These are phyloP conservation scores for Mimumesa dahlbomi DNA, from an alignment of 2,888 invertebrate species.

Conservation along the genomic window DNA sequence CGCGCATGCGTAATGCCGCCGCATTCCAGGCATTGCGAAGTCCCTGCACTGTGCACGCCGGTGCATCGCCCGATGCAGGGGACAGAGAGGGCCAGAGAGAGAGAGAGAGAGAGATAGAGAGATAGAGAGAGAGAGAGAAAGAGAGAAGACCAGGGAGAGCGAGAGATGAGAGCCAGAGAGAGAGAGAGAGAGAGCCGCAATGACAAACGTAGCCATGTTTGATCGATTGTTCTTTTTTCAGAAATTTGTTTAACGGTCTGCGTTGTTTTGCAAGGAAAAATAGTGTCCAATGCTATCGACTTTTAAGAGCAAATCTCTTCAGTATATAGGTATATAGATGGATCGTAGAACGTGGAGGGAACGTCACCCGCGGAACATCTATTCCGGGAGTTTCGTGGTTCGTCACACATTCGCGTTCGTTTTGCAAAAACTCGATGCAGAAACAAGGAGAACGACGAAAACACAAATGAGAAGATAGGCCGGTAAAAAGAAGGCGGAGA, in stretches of 20 bases:
- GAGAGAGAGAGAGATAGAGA: slow-evolving; percentile 45
- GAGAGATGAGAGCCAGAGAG: too few relatives aligned
- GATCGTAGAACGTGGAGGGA: too few relatives aligned
- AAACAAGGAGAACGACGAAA: background rate
- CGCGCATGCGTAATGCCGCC: slow-evolving; percentile 84
- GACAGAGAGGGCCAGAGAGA: slow-evolving; percentile 44
- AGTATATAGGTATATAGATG: too few relatives aligned
- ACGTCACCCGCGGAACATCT: too few relatives aligned
- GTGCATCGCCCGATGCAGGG: slow-evolving; percentile 61
- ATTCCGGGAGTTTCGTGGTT: too few relatives aligned
- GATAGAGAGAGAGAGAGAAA: slow-evolving; percentile 17
- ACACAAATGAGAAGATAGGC: background rate
- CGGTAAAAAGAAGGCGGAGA: slow-evolving; percentile 17
- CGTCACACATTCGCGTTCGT: too few relatives aligned
- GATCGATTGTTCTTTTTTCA: slow-evolving; percentile 16
- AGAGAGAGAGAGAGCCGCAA: slow-evolving; percentile 4
- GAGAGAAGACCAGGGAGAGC: slow-evolving; percentile 9
- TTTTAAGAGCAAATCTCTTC: too few relatives aligned
- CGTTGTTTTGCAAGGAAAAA: background rate
- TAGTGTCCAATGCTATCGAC: too few relatives aligned
- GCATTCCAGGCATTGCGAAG: slow-evolving; percentile 82
- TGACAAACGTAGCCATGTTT: slow-evolving; percentile 29
- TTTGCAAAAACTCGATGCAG: too few relatives aligned
- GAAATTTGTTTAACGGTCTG: slow-evolving; percentile 8
- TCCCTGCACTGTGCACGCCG: slow-evolving; percentile 69